Evolutionary conservation across 2,888 invertebrate genomes (phyloP).

Genomic region (Alsophila aescularia): DNA sequence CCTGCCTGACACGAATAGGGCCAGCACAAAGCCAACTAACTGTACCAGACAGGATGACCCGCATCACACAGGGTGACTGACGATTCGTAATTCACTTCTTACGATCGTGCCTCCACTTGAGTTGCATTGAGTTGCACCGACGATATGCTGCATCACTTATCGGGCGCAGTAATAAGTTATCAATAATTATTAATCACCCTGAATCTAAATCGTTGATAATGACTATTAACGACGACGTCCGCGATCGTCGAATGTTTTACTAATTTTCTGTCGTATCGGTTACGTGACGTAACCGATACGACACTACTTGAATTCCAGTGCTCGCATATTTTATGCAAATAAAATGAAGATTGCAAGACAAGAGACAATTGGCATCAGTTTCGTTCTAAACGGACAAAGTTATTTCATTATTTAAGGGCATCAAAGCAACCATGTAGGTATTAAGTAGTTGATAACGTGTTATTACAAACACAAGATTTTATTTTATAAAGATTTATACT

Average conservation of each 20-base stretch:
- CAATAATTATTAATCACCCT: conserved; percentile 62
- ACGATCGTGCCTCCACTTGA: conserved; percentile 42
- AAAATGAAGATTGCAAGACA: conserved; percentile 66
- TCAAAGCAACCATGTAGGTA: not conserved
- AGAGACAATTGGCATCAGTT: conserved; percentile 56
- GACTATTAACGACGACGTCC: conserved; percentile 70
- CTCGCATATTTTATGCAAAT: conserved; percentile 76
- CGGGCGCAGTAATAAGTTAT: conserved; percentile 59
- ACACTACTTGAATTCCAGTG: conserved; percentile 67
- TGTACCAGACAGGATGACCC: conserved; percentile 72
- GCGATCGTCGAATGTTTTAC: conserved; percentile 72
- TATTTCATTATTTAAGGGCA: conserved; percentile 23
- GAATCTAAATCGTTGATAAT: conserved; percentile 73
- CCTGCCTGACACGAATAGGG: conserved; percentile 67
- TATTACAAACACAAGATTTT: not conserved
- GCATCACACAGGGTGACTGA: conserved; percentile 63
- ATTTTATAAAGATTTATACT: conserved; percentile 8
- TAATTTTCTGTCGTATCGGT: conserved; percentile 68
- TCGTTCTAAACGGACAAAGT: conserved; percentile 53
- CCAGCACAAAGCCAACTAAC: conserved; percentile 70
- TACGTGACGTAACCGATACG: conserved; percentile 71
- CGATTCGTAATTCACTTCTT: conserved; percentile 46
- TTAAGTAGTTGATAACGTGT: not conserved
- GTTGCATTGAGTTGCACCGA: conserved; percentile 48
- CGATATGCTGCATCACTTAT: conserved; percentile 33